Evolutionary conservation across 2,113 vertebrate species (phyloP).

Genomic region (Aegithalos caudatus): DNA sequence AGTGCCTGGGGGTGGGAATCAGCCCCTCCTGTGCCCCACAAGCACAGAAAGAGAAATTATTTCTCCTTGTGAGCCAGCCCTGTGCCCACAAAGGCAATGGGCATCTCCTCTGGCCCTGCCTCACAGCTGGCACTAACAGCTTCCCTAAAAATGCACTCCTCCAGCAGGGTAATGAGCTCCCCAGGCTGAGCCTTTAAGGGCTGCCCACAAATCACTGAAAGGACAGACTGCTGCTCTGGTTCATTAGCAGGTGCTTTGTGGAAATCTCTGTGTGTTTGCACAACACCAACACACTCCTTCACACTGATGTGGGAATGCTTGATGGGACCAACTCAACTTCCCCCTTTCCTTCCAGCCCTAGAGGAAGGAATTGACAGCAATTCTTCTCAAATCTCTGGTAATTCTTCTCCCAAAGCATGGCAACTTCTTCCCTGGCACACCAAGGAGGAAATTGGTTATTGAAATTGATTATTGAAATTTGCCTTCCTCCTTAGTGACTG

Average conservation of each 20-base stretch:
- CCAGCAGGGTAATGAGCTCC: constrained; percentile 15
- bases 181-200: background rate
- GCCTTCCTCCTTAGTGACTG: background rate
- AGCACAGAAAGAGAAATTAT: background rate
- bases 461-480: too few species aligned
- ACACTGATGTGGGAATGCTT: background rate
- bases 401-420: background rate
- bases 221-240: background rate
- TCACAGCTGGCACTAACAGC: constrained; percentile 19
- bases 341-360: background rate
- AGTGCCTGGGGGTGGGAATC: background rate
- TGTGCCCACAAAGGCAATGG: accelerated
- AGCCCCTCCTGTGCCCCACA: accelerated
- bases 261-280: background rate
- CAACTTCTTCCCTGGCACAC: background rate
- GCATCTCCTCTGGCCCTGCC: background rate
- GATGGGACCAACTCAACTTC: too few species aligned
- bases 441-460: background rate
- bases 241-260: constrained; percentile 4
- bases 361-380: background rate
- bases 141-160: constrained; percentile 10
- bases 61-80: background rate
- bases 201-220: constrained; percentile 10
- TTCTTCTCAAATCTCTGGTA: background rate
- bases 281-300: background rate